Base-by-base conservation (phyloP, 1,140 invertebrate species). In the Eufriesea mexicana region DNA sequence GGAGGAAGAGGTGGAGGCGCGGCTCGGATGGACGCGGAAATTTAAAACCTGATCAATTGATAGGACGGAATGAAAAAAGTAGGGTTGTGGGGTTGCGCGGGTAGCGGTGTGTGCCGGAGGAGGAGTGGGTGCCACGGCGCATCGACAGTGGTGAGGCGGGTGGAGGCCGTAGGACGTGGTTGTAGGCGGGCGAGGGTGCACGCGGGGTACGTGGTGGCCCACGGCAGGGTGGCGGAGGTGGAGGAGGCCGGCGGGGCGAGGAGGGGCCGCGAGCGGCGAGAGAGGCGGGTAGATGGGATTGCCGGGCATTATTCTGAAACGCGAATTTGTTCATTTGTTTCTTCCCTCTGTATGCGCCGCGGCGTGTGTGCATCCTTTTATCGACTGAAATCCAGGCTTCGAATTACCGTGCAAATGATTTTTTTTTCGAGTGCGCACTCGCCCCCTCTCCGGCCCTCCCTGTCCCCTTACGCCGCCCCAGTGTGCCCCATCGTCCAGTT, bases 11-110 rank as follows among this genome's bases (percentile, higher is more conserved):
- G 88, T 84, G 91, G 87, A 92, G 91, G 91, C 90, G 91, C 89
- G 91, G 92, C 92, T 93, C 92, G 92, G 92, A 93, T 92, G 92
- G 92, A 93, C 92, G 92, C 92, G 92, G 92, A 93, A 93, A 93
- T 93, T 94, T 94, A 94, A 94, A 94, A 94, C 93, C 93, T 94
- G 93, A 94, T 94, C 93, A 94, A 94, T 94, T 94, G 93, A 94
- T 94, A 94, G 93, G 93, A 94, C 90, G 93, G 92, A 94, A 94
- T 94, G 93, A 94, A 94, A 94, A 94, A 93, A 93, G 92, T 93
- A 93, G 92, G 93, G 92, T 92, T 92, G 92, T 91, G 92, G 92
- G 91, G 90, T 91, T 91, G 91, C 91, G 86, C 87, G 84, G 83
- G 86, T 84, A 73, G 88, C 84, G 83, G 85, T 77, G 79, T 74